A percentile compares a stretch with the other conserved stretches of the same genome.
Evolutionary conservation across 2,113 vertebrate genomes (phyloP).

Genomic region (Rhegmatorhina hoffmannsi): DNA sequence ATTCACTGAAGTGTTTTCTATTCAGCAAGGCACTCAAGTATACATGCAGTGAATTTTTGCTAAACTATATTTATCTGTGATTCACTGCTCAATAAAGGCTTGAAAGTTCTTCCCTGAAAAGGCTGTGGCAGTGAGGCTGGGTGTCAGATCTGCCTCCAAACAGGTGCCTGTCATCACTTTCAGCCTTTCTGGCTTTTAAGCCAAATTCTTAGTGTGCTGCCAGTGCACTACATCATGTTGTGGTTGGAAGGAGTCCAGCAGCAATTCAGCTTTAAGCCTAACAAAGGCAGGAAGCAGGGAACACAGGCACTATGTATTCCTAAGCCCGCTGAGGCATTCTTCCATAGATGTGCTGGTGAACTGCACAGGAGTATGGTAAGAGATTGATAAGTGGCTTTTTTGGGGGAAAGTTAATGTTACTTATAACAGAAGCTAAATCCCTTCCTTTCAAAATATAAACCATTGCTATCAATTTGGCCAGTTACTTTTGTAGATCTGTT

Average conservation of each 20-base stretch:
- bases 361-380: neutral
- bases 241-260: neutral
- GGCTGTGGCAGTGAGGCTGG: fast-evolving
- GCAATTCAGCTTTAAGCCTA: neutral
- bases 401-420: neutral
- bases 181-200: neutral
- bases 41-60: neutral
- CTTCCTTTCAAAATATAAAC: neutral
- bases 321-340: neutral
- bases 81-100: neutral
- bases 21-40: neutral
- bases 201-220: neutral
- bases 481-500: neutral
- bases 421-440: neutral
- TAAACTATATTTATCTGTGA: neutral
- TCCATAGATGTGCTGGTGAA: neutral
- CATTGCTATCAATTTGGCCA: neutral
- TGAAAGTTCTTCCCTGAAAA: neutral
- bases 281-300: slow-evolving; percentile 39
- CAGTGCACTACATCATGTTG: neutral
- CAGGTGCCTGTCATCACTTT: neutral
- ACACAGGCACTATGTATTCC: neutral
- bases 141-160: neutral
- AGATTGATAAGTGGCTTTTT: neutral
- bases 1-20: neutral